Conservation (phyloP, 2,888 invertebrate genomes). For the Melangyna quadrimaculata region DNA sequence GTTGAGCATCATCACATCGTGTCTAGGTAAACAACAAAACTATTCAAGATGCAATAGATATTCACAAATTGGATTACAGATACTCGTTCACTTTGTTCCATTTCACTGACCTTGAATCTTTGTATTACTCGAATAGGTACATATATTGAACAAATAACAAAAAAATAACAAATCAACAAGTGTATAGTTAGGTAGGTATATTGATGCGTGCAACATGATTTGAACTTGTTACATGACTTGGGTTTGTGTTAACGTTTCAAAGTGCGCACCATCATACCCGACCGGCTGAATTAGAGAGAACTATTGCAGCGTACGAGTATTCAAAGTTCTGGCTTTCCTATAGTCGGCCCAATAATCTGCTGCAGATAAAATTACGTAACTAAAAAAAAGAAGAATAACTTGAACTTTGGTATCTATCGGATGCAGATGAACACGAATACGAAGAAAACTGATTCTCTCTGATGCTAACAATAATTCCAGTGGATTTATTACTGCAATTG, state of each 20-base stretch:
- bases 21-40: not conserved
- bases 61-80: slow-evolving; percentile 37
- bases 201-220: slow-evolving; percentile 61
- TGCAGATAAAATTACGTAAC: slow-evolving; percentile 58
- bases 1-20: slow-evolving; percentile 29
- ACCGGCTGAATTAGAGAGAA: slow-evolving; percentile 25
- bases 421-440: not conserved
- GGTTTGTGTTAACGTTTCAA: not conserved
- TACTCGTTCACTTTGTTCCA: slow-evolving; percentile 68
- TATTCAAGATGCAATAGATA: slow-evolving; percentile 51
- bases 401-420: slow-evolving; percentile 31
- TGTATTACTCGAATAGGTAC: not conserved
- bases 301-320: not conserved
- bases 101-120: slow-evolving; percentile 65
- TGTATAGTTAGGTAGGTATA: too few relatives aligned
- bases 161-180: not conserved
- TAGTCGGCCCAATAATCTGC: slow-evolving; percentile 53
- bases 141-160: not conserved
- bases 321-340: slow-evolving; percentile 57
- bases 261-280: too few relatives aligned
- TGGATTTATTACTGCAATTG: slow-evolving; percentile 59
- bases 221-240: slow-evolving; percentile 66
- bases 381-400: slow-evolving; percentile 51
- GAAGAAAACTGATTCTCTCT: slow-evolving; percentile 22
- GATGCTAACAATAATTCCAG: not conserved